A percentile compares a stretch with the other conserved stretches of the same genome.
Conservation (phyloP, 2,888 invertebrate species). For the Amiota mariae region DNA sequence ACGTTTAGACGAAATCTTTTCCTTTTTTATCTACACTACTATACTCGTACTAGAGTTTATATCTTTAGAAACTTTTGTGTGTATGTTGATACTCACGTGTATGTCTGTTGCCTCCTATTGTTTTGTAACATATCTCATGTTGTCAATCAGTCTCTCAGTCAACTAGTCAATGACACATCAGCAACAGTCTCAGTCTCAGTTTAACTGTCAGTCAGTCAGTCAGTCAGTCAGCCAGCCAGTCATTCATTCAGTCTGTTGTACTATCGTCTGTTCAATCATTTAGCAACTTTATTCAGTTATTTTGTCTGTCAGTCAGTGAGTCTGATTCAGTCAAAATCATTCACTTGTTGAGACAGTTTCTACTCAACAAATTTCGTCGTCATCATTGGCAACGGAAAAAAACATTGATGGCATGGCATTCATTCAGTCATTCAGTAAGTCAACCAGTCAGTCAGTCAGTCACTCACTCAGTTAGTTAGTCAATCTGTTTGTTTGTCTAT, state of each 20-base stretch:
- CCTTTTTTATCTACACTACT: background rate
- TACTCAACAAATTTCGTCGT: too few relatives aligned
- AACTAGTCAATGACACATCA: background rate
- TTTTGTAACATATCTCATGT: background rate
- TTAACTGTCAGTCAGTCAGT: background rate
- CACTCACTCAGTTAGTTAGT: background rate
- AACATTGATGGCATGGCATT: background rate
- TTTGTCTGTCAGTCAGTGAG: slow-evolving; percentile 30
- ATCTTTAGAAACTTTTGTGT: background rate
- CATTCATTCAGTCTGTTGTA: slow-evolving; percentile 35
- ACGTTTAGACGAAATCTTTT: background rate
- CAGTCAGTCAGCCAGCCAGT: slow-evolving; percentile 25
- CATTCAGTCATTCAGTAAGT: slow-evolving; percentile 20
- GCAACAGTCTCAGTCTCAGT: slow-evolving; percentile 12
- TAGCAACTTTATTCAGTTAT: too few relatives aligned
- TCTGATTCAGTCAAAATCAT: too few relatives aligned
- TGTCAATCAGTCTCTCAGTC: slow-evolving; percentile 11
- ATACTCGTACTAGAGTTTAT: background rate
- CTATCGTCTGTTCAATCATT: slow-evolving; percentile 24
- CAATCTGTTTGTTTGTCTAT: slow-evolving; percentile 1
- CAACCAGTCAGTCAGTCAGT: slow-evolving; percentile 12
- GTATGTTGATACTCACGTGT: too few relatives aligned
- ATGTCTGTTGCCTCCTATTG: background rate
- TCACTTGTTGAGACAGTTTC: too few relatives aligned
- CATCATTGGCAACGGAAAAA: too few relatives aligned